Evolutionary conservation across 2,888 invertebrate species (phyloP).

Genomic region (Orthosia gracilis): DNA sequence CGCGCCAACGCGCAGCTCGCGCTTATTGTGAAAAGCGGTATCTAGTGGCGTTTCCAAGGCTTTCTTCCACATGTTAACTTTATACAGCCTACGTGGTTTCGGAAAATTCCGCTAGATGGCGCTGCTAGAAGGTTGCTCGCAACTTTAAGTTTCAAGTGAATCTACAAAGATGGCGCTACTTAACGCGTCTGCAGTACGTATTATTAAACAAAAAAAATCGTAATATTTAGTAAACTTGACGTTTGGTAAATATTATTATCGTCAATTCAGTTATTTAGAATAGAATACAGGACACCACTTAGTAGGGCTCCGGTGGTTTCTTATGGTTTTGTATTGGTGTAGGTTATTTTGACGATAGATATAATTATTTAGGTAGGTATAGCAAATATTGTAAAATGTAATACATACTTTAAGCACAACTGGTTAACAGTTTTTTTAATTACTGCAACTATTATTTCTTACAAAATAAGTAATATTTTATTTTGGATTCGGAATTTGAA

Average conservation of each 20-base stretch:
- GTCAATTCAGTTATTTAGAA: not conserved
- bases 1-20: slow-evolving; percentile 16
- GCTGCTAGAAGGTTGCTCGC: slow-evolving; percentile 64
- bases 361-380: not conserved
- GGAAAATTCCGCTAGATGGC: slow-evolving; percentile 87
- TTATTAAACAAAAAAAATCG: not conserved
- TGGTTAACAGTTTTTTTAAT: no score
- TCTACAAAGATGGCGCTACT: slow-evolving; percentile 82
- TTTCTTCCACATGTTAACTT: slow-evolving; percentile 68
- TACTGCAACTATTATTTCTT: not conserved
- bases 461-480: not conserved
- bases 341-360: not conserved
- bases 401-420: not conserved
- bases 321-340: not conserved
- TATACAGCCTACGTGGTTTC: slow-evolving; percentile 79
- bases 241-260: not conserved
- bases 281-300: no score
- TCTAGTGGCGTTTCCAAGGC: slow-evolving; percentile 79
- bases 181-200: not conserved
- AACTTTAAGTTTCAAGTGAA: slow-evolving; percentile 70
- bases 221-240: not conserved
- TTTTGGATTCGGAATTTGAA: not conserved
- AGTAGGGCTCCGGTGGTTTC: not conserved
- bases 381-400: not conserved
- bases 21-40: slow-evolving; percentile 76